Conservation (phyloP, 2,113 vertebrate genomes). For the Tragelaphus strepsiceros region DNA sequence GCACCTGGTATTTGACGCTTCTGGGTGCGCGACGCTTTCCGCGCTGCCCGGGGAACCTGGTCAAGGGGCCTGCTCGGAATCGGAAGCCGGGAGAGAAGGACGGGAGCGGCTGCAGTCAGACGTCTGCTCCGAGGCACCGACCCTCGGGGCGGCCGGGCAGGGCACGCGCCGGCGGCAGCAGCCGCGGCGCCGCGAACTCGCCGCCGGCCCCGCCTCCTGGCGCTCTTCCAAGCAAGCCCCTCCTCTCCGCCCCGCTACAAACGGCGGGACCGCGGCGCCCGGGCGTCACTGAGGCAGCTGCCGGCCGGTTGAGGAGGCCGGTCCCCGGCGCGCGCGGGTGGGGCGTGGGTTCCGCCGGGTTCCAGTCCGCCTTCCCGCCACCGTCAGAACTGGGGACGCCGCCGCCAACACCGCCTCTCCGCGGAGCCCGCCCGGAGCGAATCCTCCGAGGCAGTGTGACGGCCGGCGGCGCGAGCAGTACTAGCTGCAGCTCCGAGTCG, state of each 20-base stretch:
- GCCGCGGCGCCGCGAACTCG: conserved; percentile 22
- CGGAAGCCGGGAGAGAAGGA: not conserved
- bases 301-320: conserved; percentile 32
- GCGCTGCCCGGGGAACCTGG: not conserved
- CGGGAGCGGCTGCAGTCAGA: not conserved
- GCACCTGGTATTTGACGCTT: conserved; percentile 14
- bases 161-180: conserved; percentile 11
- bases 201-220: conserved; percentile 70
- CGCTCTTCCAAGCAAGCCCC: conserved; percentile 64
- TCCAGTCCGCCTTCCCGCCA: conserved; percentile 48
- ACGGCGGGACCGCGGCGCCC: conserved; percentile 63
- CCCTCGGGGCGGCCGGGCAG: not conserved
- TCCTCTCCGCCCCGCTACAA: conserved; percentile 69
- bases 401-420: not conserved
- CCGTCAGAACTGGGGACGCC: not conserved
- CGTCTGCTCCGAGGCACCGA: not conserved
- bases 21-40: not conserved
- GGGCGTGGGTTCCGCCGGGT: conserved; percentile 41
- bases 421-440: conserved; percentile 2
- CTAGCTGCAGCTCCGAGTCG: conserved; percentile 43
- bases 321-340: not conserved
- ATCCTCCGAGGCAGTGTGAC: conserved; percentile 41
- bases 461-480: conserved; percentile 34
- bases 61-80: not conserved
- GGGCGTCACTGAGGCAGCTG: conserved; percentile 58